Base-by-base conservation (phyloP, 1,140 invertebrate genomes). In the Coptotermes formosanus region DNA sequence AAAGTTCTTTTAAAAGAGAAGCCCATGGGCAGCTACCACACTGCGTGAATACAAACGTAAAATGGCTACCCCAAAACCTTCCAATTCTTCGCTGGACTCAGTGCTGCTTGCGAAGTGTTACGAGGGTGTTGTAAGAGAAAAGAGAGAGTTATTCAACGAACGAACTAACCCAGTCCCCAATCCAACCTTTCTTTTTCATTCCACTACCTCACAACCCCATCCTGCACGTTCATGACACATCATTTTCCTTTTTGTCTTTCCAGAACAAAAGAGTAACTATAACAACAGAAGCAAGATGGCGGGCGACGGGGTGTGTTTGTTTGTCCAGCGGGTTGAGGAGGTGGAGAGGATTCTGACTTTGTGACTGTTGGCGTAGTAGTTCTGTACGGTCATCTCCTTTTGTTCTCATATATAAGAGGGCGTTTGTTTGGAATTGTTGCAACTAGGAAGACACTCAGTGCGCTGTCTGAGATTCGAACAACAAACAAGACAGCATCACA, bases 181-280 rank as follows among this genome's bases (percentile, higher is more conserved):
- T 30, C 64, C 64, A 75, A 30, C 7, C 25, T 30, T 25, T 25
- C 64, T 75, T 75, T 75, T 75, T 75, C 64, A 75, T 75, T 75
- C 64, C n/a, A 16, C 64, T 30, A 75, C 64, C 64, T 75, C 64
- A 75, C 25, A 75, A 75, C 64, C 64, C 64, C n/a, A 75, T 75
- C 64, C 64, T 30, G n/a, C 64, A 75, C 64, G n/a, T 75, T 75
- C 64, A 75, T 75, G 64, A 75, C 64, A 75, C 64, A 75, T 75
- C 64, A 75, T 75, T 75, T 75, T 75, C 64, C 64, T 75, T 75
- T 75, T 75, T 75, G 64, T 75, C 64, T 75, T 75, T 75, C n/a
- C 64, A 75, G 64, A 75, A 75, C 64, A 75, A 75, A 75, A 75
- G 64, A 75, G 64, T 75, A 75, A 75, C 64, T 75, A 75, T 75